phyloP scores from a whole-genome alignment of 2,888 invertebrate genomes.

The Ditula angustiorana region DNA sequence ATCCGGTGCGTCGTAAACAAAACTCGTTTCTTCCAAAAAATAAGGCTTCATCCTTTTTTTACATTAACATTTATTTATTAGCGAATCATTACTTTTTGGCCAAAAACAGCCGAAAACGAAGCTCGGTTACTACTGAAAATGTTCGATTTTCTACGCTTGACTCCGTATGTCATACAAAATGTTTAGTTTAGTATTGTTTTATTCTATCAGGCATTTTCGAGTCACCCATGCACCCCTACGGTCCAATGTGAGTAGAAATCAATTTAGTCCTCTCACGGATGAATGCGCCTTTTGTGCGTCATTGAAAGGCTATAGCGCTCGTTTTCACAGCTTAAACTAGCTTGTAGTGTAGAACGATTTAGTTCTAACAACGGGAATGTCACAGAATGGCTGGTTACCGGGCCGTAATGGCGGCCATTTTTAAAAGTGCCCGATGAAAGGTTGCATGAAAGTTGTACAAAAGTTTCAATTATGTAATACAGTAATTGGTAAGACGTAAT shows the following conservation, averaged over 20 bases:
- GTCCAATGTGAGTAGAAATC: conserved; percentile 75
- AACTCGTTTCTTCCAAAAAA: too few relatives aligned
- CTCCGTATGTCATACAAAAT: conserved; percentile 32
- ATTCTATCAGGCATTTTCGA: conserved; percentile 39
- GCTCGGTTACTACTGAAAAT: too few relatives aligned
- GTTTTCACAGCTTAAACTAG: conserved; percentile 69
- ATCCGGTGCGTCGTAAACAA: background rate
- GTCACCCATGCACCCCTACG: conserved; percentile 50
- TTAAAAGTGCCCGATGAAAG: background rate
- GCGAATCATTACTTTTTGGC: too few relatives aligned
- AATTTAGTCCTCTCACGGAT: conserved; percentile 76
- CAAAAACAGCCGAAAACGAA: too few relatives aligned
- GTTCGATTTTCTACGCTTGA: background rate
- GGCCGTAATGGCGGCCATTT: background rate
- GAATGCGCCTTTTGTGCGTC: conserved; percentile 76
- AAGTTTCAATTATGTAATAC: background rate
- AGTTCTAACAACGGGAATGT: conserved; percentile 54
- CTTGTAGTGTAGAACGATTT: conserved; percentile 52
- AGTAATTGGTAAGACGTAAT: too few relatives aligned
- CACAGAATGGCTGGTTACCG: conserved; percentile 8
- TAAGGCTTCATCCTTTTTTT: too few relatives aligned
- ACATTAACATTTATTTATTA: too few relatives aligned
- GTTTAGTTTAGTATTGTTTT: conserved; percentile 42
- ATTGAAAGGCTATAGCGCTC: conserved; percentile 79
- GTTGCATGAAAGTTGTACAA: background rate